These are phyloP conservation scores for Acanthopagrus latus DNA, from an alignment of 2,797 vertebrate species.

Conservation along the genomic window DNA sequence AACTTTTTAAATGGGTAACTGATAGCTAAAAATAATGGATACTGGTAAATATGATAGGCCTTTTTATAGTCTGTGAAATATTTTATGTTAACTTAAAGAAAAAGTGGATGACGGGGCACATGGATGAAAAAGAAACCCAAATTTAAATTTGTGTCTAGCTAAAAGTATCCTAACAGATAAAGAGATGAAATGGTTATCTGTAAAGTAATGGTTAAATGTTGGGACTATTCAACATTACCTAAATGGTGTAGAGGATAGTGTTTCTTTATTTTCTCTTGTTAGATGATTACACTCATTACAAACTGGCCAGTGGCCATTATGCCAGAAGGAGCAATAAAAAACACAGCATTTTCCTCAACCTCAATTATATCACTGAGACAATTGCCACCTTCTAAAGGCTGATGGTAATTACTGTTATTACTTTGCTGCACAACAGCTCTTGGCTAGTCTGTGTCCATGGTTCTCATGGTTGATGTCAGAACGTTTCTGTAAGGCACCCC, in stretches of 20 bases:
- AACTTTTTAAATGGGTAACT: no score
- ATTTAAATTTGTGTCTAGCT: background rate
- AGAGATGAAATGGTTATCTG: background rate
- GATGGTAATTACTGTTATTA: slow-evolving; percentile 79
- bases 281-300: slow-evolving; percentile 46
- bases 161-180: background rate
- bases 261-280: slow-evolving; percentile 23
- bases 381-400: slow-evolving; percentile 68
- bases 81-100: background rate
- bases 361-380: slow-evolving; percentile 73
- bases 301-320: slow-evolving; percentile 47
- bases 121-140: background rate
- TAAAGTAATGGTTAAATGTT: background rate
- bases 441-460: slow-evolving; percentile 34
- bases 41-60: no score
- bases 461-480: slow-evolving; percentile 43
- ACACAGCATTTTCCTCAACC: slow-evolving; percentile 52
- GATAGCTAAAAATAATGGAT: background rate
- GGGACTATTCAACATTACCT: background rate
- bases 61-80: background rate
- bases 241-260: background rate
- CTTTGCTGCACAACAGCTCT: slow-evolving; percentile 53
- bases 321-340: slow-evolving; percentile 60
- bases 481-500: slow-evolving; percentile 17
- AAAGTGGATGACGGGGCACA: background rate